Evolutionary conservation across 2,113 vertebrate species (phyloP).

Genomic region (Aleadryas rufinucha): DNA sequence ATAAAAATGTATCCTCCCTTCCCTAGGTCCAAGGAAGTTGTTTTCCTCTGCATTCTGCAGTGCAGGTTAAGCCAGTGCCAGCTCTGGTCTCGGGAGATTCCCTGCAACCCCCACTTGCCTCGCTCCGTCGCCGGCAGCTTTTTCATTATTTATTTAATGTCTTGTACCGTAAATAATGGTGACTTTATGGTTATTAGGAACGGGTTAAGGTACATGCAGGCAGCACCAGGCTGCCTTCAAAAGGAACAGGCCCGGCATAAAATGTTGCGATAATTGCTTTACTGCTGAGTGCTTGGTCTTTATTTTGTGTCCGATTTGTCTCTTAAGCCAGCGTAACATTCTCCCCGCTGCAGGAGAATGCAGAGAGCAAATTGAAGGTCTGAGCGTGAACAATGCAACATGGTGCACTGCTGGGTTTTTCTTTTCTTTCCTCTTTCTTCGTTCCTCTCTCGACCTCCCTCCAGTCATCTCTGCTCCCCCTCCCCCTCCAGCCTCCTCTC

Average conservation of each 20-base stretch:
- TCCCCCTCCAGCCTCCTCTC: constrained; percentile 70
- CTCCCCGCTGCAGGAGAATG: constrained; percentile 98
- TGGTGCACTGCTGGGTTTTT: constrained; percentile 90
- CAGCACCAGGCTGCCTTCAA: constrained; percentile 88
- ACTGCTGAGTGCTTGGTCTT: constrained; percentile 95
- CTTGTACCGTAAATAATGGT: constrained; percentile 99
- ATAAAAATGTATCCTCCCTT: constrained; percentile 19
- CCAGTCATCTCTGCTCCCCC: constrained; percentile 69
- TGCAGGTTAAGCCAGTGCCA: constrained; percentile 62
- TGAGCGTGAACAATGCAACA: constrained; percentile 99
- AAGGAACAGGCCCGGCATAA: constrained; percentile 92
- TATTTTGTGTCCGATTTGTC: constrained; percentile 99
- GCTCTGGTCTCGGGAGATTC: constrained; percentile 61
- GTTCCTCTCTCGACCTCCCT: constrained; percentile 81
- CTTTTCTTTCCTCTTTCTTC: constrained; percentile 82
- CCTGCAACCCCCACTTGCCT: constrained; percentile 68
- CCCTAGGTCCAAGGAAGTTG: background rate
- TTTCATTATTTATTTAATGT: constrained; percentile 95
- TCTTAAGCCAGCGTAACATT: constrained; percentile 99
- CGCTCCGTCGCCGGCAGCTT: constrained; percentile 70
- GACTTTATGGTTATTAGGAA: constrained; percentile 99
- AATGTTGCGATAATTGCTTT: constrained; percentile 99
- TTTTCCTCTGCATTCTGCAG: constrained; percentile 32
- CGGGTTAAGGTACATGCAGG: constrained; percentile 89
- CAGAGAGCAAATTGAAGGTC: constrained; percentile 99